A percentile compares a stretch with the other conserved stretches of the same genome.
phyloP scores from a whole-genome alignment of 1,140 invertebrate species.

The Cyclargus thomasi region DNA sequence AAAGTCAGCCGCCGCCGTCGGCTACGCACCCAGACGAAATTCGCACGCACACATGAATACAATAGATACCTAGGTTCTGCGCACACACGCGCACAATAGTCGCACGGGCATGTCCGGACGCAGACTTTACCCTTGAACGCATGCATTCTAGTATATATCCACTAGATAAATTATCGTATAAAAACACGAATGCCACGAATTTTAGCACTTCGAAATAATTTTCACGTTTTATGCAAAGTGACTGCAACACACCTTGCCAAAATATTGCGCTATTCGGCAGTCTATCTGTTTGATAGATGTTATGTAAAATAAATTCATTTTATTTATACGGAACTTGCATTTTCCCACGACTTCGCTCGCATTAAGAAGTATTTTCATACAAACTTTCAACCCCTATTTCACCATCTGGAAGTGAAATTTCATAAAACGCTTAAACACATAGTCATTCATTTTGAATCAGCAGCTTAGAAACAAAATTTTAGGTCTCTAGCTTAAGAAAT shows the following conservation, averaged over 20 bases:
- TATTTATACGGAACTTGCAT: too few relatives aligned
- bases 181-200: conserved; percentile 37
- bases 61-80: conserved; percentile 53
- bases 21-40: conserved; percentile 45
- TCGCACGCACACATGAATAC: conserved; percentile 38
- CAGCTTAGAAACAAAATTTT: too few relatives aligned
- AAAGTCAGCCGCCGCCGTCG: conserved; percentile 57
- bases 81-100: conserved; percentile 37
- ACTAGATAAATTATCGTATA: conserved; percentile 68
- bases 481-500: too few relatives aligned
- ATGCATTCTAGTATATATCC: conserved; percentile 43
- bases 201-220: background rate
- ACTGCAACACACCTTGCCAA: background rate
- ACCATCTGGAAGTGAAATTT: too few relatives aligned
- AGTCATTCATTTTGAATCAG: too few relatives aligned
- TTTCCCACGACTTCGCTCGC: too few relatives aligned
- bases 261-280: background rate
- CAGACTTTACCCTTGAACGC: conserved; percentile 68
- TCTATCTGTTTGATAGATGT: background rate
- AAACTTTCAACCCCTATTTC: too few relatives aligned
- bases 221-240: background rate
- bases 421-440: too few relatives aligned
- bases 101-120: conserved; percentile 51
- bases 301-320: too few relatives aligned
- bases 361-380: too few relatives aligned